These are phyloP conservation scores for Peromyscus attwateri DNA, from an alignment of 2,797 vertebrate genomes.

Conservation along the genomic window DNA sequence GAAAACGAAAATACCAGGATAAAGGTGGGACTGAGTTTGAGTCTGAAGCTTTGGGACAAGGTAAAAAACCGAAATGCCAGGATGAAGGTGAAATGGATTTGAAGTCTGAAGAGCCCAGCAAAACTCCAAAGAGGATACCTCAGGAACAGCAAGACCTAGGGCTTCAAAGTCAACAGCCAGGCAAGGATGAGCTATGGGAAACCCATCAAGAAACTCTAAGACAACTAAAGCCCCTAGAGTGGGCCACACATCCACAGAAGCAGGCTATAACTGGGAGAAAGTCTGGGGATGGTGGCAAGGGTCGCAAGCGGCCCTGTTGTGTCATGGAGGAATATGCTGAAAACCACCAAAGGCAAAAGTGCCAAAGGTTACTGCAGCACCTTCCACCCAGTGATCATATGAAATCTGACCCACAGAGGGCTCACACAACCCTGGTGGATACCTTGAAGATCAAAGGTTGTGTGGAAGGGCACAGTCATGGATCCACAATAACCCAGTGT, in stretches of 20 bases:
- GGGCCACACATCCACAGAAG: not conserved
- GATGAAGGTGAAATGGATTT: fast-evolving
- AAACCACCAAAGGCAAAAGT: not conserved
- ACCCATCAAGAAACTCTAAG: not conserved
- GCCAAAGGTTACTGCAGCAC: no score
- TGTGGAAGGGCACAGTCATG: not conserved
- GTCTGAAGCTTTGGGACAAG: not conserved
- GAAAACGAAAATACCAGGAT: not conserved
- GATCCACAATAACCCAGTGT: not conserved
- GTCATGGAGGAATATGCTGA: not conserved
- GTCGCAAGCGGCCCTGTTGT: not conserved
- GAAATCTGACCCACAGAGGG: not conserved
- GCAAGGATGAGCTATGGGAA: not conserved
- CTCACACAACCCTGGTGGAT: not conserved
- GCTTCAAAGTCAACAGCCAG: not conserved
- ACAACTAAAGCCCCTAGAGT: not conserved
- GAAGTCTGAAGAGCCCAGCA: not conserved
- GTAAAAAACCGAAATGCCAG: not conserved
- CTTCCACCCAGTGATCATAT: not conserved
- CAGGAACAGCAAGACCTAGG: not conserved
- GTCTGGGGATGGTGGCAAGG: not conserved
- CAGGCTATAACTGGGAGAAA: not conserved
- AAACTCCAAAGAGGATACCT: not conserved
- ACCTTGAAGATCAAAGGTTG: not conserved
- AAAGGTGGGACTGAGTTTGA: fast-evolving